Evolutionary conservation across 2,888 invertebrate genomes (phyloP), one percentile per base, ranked within the genome.

Genomic region (Lysandra coridon): DNA sequence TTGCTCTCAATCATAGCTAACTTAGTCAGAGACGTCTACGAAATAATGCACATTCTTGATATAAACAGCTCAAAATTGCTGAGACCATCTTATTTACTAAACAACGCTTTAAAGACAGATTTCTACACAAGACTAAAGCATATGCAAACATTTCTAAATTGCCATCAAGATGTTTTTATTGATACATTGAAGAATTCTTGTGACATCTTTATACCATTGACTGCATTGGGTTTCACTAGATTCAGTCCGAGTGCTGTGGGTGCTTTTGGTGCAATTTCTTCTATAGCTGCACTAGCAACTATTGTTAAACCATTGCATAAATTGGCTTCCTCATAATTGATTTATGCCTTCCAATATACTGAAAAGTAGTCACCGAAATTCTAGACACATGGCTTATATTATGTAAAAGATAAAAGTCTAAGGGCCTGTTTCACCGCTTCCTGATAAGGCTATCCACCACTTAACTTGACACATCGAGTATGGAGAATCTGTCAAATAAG

Each of bases 171-270:
- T 88, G 94, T 98, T 12, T 95, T 97, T 80, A 95, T 98, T 82
- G 98, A 99, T 91, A 97, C 97, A 0, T 86, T 98, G 5, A 98
- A 98, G 89, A 98, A 99, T 93, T 91, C 96, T 10, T 98, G 98
- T 92, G 98, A 99, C 90, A 90, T 98, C 80, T 97, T 98, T 85
- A 97, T 99, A 87, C 98, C 98, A 0, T 91, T 98, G 81, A 96
- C 97, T 80, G 96, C 97, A 6, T 91, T 98, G 83, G 98, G 98
- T 0, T 96, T 97, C 86, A 95, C 97, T 0, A 97, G 96, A 84
- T 89, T 98, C 12, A 97, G 97, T 81, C 97, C 98, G 0, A 97
- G 97, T 80, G 95, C 96, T 37, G 95, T 98, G 79, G 98, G 98
- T 0, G 84, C 97, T 7, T 89, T 98, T 30, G 98, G 98, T 4